Base-by-base conservation (phyloP, 2,113 vertebrate genomes). In the Marcusenius ussheri region DNA sequence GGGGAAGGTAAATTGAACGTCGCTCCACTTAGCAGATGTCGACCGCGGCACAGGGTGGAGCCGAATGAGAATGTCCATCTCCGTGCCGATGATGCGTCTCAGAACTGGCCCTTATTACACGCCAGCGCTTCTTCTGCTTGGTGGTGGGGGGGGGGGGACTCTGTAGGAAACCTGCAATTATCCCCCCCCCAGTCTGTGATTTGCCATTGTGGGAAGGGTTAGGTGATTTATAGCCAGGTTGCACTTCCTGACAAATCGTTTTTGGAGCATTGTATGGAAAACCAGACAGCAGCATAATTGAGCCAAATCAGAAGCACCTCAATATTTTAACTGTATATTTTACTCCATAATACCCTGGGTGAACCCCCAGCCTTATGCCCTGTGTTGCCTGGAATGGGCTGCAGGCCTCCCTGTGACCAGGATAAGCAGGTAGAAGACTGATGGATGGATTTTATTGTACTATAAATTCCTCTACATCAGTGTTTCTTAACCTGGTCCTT, bases 1-100 rank as follows among this genome's bases (percentile, higher is more conserved):
- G 45, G 83, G 45, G 92, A 92, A 93, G 92, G 91, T 92, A 93
- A 93, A 94, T 93, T 92, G 94, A 92, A 93, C 88, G 92, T 89
- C 88, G 49, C 84, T 93, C 91, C 90, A 91, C 92, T 74, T 87
- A 95, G 90, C 94, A 95, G 94, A 94, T 95, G 95, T 94, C 93
- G 91, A 42, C 42, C 27, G n/a, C 5, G n/a, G 35, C 89, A 66
- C 45, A n/a, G 90, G 39, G 83, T 46, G 47, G 53, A 88, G 49
- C 21, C 24, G 91, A 94, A 90, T 93, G 90, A 6, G 87, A 88
- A 92, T 91, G 90, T 90, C 91, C 90, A 90, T 80, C 83, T 85
- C 53, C 83, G 88, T 90, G 90, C 47, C 42, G 46, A 88, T 88
- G 39, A 42, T 27, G 56, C 53, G 24, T 85, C 39, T 62, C 31